Percentiles rank a stretch among this genome's conserved stretches.
phyloP scores from a whole-genome alignment of 37 sponge, comb jelly and placozoan species.

The Dysidea cf. avara region DNA sequence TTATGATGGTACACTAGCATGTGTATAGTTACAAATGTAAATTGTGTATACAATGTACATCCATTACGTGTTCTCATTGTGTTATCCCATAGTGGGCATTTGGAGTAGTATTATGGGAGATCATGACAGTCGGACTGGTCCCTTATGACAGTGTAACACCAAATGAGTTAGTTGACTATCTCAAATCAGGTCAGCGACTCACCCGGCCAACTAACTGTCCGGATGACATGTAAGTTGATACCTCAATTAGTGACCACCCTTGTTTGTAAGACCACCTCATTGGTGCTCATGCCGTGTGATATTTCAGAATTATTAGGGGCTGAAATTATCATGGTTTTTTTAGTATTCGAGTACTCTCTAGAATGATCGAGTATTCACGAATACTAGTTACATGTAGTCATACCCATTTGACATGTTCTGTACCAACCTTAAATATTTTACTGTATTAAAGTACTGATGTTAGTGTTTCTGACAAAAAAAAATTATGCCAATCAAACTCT shows the following conservation, averaged over 20 bases:
- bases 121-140: slow-evolving; percentile 66
- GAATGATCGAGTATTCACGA: too few relatives aligned
- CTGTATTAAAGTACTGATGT: too few relatives aligned
- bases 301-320: too few relatives aligned
- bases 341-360: too few relatives aligned
- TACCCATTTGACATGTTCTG: too few relatives aligned
- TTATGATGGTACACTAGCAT: not conserved
- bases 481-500: too few relatives aligned
- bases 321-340: too few relatives aligned
- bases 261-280: not conserved
- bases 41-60: not conserved
- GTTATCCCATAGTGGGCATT: slow-evolving; percentile 84
- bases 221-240: slow-evolving; percentile 69
- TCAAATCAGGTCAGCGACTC: slow-evolving; percentile 68
- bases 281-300: too few relatives aligned
- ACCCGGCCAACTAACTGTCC: slow-evolving; percentile 75
- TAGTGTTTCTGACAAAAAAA: too few relatives aligned
- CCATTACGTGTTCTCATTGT: not conserved
- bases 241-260: not conserved
- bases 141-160: slow-evolving; percentile 65
- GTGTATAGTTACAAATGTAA: not conserved
- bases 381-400: too few relatives aligned
- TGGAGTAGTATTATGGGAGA: slow-evolving; percentile 87
- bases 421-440: too few relatives aligned
- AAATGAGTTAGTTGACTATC: slow-evolving; percentile 45